Conservation (phyloP, 2,888 invertebrate genomes). For the Acronicta aceris region DNA sequence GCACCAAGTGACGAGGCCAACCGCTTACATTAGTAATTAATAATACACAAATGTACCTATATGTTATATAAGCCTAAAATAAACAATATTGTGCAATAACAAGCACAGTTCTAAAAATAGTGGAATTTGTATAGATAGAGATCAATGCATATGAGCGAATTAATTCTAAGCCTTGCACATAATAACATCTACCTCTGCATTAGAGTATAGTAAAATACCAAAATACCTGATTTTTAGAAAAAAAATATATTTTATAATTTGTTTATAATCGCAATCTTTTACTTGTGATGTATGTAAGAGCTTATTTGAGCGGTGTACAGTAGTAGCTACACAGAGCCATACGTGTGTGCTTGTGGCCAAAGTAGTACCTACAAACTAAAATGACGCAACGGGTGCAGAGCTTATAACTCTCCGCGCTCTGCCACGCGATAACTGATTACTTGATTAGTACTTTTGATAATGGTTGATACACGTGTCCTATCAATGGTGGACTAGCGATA, state of each 20-base stretch:
- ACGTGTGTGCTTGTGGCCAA: constrained; percentile 42
- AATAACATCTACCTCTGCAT: constrained; percentile 12
- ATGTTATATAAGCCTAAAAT: constrained; percentile 30
- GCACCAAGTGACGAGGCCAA: constrained; percentile 52
- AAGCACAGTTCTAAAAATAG: constrained; percentile 36
- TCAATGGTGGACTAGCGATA: background rate
- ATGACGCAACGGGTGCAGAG: constrained; percentile 7
- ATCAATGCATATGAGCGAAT: constrained; percentile 21
- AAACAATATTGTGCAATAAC: constrained; percentile 40
- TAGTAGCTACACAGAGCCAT: constrained; percentile 64
- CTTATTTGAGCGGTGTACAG: constrained; percentile 44
- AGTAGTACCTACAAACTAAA: background rate
- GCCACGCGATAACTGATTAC: background rate
- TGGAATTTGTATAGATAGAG: constrained; percentile 22
- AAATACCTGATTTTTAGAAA: constrained; percentile 12
- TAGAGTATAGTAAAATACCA: constrained; percentile 1
- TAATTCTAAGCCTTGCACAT: constrained; percentile 5
- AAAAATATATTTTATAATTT: no score
- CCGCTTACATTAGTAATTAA: constrained; percentile 10
- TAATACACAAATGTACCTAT: background rate
- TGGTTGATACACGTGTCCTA: constrained; percentile 3
- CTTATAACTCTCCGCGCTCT: background rate
- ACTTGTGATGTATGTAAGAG: constrained; percentile 48
- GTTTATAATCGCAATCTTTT: constrained; percentile 55
- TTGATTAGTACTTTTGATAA: background rate